These are phyloP conservation scores for Girardinus metallicus DNA, from an alignment of 2,797 vertebrate species.

Conservation along the genomic window DNA sequence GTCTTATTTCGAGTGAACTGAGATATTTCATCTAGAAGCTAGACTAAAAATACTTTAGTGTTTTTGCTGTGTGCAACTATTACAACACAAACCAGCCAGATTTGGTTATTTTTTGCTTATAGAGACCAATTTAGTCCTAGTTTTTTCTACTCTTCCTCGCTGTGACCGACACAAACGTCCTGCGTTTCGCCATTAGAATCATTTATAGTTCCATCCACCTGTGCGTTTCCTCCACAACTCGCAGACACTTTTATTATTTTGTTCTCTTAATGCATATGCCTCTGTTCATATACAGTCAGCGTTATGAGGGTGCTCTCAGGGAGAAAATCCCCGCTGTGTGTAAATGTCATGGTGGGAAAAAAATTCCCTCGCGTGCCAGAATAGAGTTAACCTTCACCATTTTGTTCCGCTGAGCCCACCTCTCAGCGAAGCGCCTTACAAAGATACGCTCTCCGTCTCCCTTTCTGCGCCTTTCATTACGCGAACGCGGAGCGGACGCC, in stretches of 20 bases:
- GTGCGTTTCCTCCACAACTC: conserved; percentile 26
- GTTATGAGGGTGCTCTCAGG: conserved; percentile 67
- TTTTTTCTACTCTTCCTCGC: conserved; percentile 8
- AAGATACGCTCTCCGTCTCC: conserved; percentile 53
- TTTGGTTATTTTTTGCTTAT: neutral
- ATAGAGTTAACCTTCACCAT: conserved; percentile 81
- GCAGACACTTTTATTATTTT: conserved; percentile 58
- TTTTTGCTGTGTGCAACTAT: neutral
- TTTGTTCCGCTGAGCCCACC: conserved; percentile 81
- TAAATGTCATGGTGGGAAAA: conserved; percentile 80
- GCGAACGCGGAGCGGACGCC: conserved; percentile 83
- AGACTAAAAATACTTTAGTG: too few relatives aligned
- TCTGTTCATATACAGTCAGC: conserved; percentile 52
- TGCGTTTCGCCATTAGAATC: conserved; percentile 8
- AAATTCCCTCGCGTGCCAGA: conserved; percentile 78
- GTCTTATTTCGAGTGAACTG: too few relatives aligned
- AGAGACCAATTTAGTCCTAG: neutral
- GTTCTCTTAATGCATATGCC: conserved; percentile 62
- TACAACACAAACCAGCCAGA: neutral
- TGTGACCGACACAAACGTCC: neutral
- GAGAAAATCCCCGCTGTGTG: conserved; percentile 69
- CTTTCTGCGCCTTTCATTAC: conserved; percentile 80
- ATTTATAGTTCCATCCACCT: conserved; percentile 11
- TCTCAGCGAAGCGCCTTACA: conserved; percentile 77
- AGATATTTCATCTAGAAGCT: too few relatives aligned